phyloP scores from a whole-genome alignment of 2,888 invertebrate genomes.

The Craniophora ligustri region DNA sequence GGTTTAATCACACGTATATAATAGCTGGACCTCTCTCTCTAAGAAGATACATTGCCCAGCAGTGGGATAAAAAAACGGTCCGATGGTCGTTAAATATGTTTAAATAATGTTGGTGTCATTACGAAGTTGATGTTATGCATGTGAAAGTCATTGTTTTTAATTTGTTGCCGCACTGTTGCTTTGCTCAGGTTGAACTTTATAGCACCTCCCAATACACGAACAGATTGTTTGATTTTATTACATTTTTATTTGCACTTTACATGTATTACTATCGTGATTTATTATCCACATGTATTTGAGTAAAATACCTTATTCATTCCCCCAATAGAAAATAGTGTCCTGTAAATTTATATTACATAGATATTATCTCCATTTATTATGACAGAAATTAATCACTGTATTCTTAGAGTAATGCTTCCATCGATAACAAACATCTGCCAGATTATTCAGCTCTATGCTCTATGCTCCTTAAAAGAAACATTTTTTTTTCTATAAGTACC shows the following conservation, averaged over 20 bases:
- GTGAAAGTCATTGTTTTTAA: constrained; percentile 64
- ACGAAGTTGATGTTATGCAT: constrained; percentile 64
- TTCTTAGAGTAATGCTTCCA: neutral
- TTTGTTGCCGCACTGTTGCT: constrained; percentile 77
- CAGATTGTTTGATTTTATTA: constrained; percentile 55
- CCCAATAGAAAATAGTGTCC: neutral
- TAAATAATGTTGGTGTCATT: constrained; percentile 12
- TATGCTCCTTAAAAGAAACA: too few species aligned
- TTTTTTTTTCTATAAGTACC: too few species aligned
- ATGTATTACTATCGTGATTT: constrained; percentile 64
- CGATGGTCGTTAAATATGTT: too few species aligned
- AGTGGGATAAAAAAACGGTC: too few species aligned
- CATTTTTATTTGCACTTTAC: constrained; percentile 69
- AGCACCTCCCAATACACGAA: constrained; percentile 52
- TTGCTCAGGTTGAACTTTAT: constrained; percentile 61
- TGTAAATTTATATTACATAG: too few species aligned
- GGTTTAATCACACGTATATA: too few species aligned
- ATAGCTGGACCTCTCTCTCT: too few species aligned
- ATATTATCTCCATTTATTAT: too few species aligned
- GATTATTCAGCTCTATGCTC: too few species aligned
- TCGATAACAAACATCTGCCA: neutral
- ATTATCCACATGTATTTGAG: neutral
- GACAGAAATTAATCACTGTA: neutral
- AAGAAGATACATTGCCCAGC: too few species aligned
- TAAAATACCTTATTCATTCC: neutral